phyloP scores from a whole-genome alignment of 1,140 invertebrate species.

The Diorhabda sublineata region DNA sequence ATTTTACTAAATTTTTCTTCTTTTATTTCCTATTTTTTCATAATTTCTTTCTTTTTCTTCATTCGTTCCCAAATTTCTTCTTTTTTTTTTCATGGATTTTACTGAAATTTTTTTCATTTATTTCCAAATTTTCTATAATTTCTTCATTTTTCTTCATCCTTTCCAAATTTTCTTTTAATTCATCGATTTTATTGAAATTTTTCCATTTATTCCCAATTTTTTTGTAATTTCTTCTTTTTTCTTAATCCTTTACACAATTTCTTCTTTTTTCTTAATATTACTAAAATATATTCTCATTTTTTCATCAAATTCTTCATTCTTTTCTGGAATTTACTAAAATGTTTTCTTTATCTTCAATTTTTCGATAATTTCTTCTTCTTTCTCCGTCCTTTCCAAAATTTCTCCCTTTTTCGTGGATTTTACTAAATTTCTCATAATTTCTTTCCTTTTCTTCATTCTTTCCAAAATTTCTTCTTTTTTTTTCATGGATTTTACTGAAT shows the following conservation, averaged over 20 bases:
- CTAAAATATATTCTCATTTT: not conserved
- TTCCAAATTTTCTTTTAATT: conserved; percentile 3
- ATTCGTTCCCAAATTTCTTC: too few relatives aligned
- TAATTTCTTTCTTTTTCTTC: too few relatives aligned
- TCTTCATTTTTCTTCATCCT: conserved; percentile 44
- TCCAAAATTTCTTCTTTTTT: not conserved
- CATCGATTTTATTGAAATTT: too few relatives aligned
- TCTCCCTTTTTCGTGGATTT: conserved; percentile 30
- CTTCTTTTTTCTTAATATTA: too few relatives aligned
- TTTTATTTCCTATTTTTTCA: conserved; percentile 34
- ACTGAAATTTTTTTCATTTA: too few relatives aligned
- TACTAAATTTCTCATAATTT: conserved; percentile 6
- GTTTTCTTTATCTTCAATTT: not conserved
- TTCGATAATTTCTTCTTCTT: conserved; percentile 38
- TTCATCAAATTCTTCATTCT: not conserved
- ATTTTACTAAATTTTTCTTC: conserved; percentile 39
- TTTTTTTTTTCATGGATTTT: too few relatives aligned
- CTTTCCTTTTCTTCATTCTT: too few relatives aligned
- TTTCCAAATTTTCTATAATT: conserved; percentile 18
- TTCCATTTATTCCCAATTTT: too few relatives aligned
- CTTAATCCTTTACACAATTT: too few relatives aligned
- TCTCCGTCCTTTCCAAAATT: conserved; percentile 38
- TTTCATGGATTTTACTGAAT: not conserved
- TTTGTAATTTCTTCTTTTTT: too few relatives aligned
- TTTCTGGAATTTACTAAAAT: not conserved